Conservation (phyloP, 1,140 invertebrate species). For the Zaprionus nigranus region DNA sequence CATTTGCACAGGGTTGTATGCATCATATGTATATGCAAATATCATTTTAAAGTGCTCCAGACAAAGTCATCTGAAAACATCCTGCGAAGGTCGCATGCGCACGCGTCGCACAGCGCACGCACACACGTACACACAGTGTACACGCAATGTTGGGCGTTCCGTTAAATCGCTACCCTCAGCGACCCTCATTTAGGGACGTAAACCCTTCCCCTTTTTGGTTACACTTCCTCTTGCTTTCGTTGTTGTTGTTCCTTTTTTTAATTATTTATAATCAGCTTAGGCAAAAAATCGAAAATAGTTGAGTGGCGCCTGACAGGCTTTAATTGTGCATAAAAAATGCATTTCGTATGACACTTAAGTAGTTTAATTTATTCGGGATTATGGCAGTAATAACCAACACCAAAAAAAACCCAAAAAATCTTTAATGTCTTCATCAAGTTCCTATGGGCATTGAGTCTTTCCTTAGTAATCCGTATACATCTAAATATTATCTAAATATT, state of each 20-base stretch:
- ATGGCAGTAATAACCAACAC: not conserved
- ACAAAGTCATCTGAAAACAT: slow-evolving; percentile 64
- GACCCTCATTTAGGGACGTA: slow-evolving; percentile 60
- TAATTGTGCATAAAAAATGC: slow-evolving; percentile 27
- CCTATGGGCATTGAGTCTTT: too few species aligned
- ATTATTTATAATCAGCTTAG: slow-evolving; percentile 76
- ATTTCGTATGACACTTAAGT: slow-evolving; percentile 27
- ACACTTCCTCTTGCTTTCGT: not conserved
- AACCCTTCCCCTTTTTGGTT: slow-evolving; percentile 28
- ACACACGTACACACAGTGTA: not conserved
- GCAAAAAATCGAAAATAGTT: slow-evolving; percentile 39
- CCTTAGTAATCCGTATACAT: not conserved
- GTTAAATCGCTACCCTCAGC: slow-evolving; percentile 65
- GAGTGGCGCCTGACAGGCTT: slow-evolving; percentile 53
- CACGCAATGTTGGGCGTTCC: slow-evolving; percentile 70
- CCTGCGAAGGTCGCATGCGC: slow-evolving; percentile 64
- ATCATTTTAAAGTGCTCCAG: slow-evolving; percentile 29
- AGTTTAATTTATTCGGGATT: slow-evolving; percentile 24
- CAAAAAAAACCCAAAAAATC: not conserved
- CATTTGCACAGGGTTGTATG: slow-evolving; percentile 43
- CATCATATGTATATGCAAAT: slow-evolving; percentile 73
- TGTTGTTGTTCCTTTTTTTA: slow-evolving; percentile 51
- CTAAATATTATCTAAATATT: too few species aligned
- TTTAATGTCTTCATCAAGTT: not conserved
- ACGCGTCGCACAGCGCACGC: not conserved